Evolutionary conservation across 2,797 vertebrate genomes (phyloP).

Genomic region (Enteromius thamalakanensis): DNA sequence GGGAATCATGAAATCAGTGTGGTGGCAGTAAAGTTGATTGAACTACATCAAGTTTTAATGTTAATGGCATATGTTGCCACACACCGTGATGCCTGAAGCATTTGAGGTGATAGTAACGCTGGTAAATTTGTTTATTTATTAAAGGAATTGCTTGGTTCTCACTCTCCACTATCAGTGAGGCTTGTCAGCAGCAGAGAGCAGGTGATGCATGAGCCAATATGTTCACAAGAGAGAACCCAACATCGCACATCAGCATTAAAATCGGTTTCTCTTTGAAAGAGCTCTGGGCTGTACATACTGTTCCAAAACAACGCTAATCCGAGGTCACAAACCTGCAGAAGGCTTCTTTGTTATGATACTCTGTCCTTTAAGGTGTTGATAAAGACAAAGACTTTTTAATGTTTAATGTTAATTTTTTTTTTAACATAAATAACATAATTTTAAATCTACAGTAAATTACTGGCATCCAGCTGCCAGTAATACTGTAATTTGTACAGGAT

Average conservation of each 20-base stretch:
- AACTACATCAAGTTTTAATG: constrained; percentile 70
- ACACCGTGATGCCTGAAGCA: constrained; percentile 43
- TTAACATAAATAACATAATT: too few relatives aligned
- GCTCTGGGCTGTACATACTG: constrained; percentile 75
- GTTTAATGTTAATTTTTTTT: too few relatives aligned
- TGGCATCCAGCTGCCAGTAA: too few relatives aligned
- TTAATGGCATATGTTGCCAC: constrained; percentile 70
- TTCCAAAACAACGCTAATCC: constrained; percentile 80
- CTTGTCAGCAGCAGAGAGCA: constrained; percentile 78
- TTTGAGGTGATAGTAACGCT: constrained; percentile 67
- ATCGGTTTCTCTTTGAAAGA: constrained; percentile 79
- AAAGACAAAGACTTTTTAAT: too few relatives aligned
- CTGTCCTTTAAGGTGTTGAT: constrained; percentile 61
- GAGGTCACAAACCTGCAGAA: constrained; percentile 79
- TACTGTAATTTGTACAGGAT: too few relatives aligned
- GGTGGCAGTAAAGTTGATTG: constrained; percentile 60
- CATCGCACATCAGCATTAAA: constrained; percentile 83
- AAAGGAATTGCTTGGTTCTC: constrained; percentile 75
- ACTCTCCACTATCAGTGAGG: constrained; percentile 75
- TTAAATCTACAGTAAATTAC: too few relatives aligned
- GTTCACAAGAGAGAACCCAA: constrained; percentile 76
- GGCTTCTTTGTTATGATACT: constrained; percentile 76
- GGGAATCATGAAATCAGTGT: constrained; percentile 47
- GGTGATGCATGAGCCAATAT: constrained; percentile 87
- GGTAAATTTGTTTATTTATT: constrained; percentile 80